Conservation (phyloP, 2,113 vertebrate genomes). For the Panthera tigris region DNA sequence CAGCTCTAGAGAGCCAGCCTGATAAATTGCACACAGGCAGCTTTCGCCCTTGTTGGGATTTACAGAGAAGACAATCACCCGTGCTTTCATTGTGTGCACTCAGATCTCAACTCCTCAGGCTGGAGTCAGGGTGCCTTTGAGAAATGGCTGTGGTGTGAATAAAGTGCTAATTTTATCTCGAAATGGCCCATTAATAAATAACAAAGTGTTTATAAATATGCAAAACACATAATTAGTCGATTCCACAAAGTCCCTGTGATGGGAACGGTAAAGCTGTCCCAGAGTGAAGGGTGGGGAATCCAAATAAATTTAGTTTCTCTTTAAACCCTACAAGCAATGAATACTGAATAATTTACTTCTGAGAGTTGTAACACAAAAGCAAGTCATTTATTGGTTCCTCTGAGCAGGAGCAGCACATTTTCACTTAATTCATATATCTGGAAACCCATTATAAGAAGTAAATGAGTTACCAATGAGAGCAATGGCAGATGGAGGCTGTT, state of each 20-base stretch:
- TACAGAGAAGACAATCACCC: slow-evolving; percentile 47
- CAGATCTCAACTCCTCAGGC: slow-evolving; percentile 69
- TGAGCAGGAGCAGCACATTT: slow-evolving; percentile 56
- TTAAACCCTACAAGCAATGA: slow-evolving; percentile 77
- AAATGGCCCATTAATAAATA: slow-evolving; percentile 84
- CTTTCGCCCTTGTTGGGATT: not conserved
- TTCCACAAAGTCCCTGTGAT: slow-evolving; percentile 77
- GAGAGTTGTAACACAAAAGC: slow-evolving; percentile 78
- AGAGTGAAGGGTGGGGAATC: slow-evolving; percentile 62
- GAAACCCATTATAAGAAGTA: slow-evolving; percentile 49
- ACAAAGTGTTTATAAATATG: slow-evolving; percentile 87
- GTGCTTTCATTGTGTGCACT: slow-evolving; percentile 39
- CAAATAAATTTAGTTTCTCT: slow-evolving; percentile 79
- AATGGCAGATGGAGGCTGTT: slow-evolving; percentile 70
- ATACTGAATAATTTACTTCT: slow-evolving; percentile 79
- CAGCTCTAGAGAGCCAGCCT: not conserved
- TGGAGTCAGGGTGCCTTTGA: slow-evolving; percentile 67
- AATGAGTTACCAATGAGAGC: slow-evolving; percentile 50
- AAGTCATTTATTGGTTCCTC: slow-evolving; percentile 77
- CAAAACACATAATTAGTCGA: slow-evolving; percentile 85
- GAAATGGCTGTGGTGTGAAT: slow-evolving; percentile 70
- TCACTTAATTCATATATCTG: slow-evolving; percentile 71
- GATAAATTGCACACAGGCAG: not conserved
- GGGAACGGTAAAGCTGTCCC: slow-evolving; percentile 78
- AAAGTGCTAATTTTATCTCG: slow-evolving; percentile 82